phyloP scores from a whole-genome alignment of 1,140 invertebrate genomes.

The Dendroctonus ponderosae region DNA sequence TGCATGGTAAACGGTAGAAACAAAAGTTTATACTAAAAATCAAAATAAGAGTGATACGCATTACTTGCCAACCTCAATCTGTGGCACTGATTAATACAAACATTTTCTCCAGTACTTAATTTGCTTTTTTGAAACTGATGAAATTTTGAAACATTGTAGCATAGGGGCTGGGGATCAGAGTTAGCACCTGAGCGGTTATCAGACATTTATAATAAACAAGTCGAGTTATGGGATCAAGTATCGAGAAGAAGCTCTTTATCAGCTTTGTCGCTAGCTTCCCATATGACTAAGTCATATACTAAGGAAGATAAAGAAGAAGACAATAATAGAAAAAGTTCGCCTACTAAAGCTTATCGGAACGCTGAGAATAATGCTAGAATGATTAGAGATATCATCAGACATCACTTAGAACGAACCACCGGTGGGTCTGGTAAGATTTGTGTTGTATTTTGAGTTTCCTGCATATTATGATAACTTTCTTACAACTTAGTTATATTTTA shows the following conservation, averaged over 20 bases:
- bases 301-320: conserved; percentile 86
- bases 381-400: conserved; percentile 60
- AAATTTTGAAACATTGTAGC: conserved; percentile 55
- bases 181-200: conserved; percentile 75
- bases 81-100: no score
- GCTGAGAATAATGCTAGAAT: conserved; percentile 54
- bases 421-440: conserved; percentile 56
- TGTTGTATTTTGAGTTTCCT: not conserved
- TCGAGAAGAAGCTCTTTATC: conserved; percentile 82
- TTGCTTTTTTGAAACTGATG: no score
- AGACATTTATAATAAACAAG: conserved; percentile 75
- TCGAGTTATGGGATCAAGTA: conserved; percentile 86
- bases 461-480: no score
- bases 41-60: no score
- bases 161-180: conserved; percentile 86
- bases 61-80: no score
- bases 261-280: conserved; percentile 80
- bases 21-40: no score
- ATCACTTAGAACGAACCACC: conserved; percentile 70
- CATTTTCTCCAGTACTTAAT: no score
- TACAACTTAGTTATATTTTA: not conserved
- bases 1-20: no score
- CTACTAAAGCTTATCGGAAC: conserved; percentile 60
- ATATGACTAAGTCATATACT: conserved; percentile 73
- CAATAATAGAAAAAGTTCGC: conserved; percentile 74